Evolutionary conservation across 1,140 invertebrate species (phyloP).

Genomic region (Ceratitis capitata): DNA sequence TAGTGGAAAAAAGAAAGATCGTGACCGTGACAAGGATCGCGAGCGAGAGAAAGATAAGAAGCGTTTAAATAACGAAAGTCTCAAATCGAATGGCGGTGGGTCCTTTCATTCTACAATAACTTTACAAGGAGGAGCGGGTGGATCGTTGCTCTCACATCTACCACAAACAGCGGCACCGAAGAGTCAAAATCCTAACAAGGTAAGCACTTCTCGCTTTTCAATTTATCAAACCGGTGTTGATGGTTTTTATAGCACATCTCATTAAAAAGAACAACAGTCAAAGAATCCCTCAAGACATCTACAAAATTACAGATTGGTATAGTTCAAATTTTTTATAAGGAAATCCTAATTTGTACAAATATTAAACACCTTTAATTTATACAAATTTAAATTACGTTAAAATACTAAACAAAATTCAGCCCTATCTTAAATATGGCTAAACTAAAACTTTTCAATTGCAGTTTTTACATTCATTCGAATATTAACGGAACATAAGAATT

Average conservation of each 20-base stretch:
- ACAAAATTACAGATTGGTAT: no score
- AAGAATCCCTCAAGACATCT: no score
- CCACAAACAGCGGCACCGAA: constrained; percentile 1
- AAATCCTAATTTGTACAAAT: no score
- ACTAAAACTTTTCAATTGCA: no score
- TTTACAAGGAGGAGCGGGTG: constrained; percentile 47
- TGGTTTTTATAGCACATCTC: not conserved
- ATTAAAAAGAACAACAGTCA: no score
- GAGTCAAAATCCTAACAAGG: constrained; percentile 37
- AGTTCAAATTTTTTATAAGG: no score
- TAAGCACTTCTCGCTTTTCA: not conserved
- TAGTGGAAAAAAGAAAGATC: constrained; percentile 69
- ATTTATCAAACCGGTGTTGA: not conserved
- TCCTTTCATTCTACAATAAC: constrained; percentile 21
- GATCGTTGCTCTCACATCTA: constrained; percentile 46
- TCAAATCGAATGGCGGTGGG: constrained; percentile 45
- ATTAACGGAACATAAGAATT: no score
- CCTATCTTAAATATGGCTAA: no score
- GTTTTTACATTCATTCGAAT: no score
- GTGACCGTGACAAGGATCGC: constrained; percentile 63
- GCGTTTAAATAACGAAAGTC: constrained; percentile 46
- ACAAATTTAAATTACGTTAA: no score
- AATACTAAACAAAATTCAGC: no score
- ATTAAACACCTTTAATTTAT: no score
- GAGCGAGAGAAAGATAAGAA: constrained; percentile 63